These are phyloP conservation scores for Eumacrocentrus americanus DNA, from an alignment of 2,888 invertebrate species.

Conservation along the genomic window DNA sequence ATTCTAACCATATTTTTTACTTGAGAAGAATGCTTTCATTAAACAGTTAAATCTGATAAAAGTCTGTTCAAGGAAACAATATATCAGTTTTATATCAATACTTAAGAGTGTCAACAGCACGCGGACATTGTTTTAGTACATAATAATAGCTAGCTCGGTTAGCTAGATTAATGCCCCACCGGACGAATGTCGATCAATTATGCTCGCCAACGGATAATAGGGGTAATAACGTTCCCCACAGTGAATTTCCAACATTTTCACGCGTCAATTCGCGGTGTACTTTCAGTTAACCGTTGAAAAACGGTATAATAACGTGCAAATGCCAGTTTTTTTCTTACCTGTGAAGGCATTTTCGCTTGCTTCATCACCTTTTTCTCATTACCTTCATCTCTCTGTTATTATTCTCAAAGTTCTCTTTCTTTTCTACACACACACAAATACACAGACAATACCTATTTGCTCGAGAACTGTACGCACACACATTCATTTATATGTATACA, in stretches of 20 bases:
- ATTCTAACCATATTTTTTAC: not conserved
- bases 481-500: not conserved
- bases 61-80: not conserved
- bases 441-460: too few relatives aligned
- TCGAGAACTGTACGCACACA: not conserved
- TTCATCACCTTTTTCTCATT: not conserved
- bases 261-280: conserved; percentile 27
- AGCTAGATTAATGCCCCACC: conserved; percentile 7
- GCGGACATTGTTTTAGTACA: conserved; percentile 18
- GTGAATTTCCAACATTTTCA: conserved; percentile 27
- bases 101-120: conserved; percentile 15
- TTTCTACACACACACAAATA: not conserved
- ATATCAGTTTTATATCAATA: not conserved
- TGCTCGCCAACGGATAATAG: conserved; percentile 23
- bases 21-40: not conserved
- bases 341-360: not conserved
- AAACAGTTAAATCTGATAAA: not conserved
- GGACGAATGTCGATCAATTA: conserved; percentile 29
- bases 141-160: conserved; percentile 15
- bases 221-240: conserved; percentile 23
- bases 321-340: not conserved
- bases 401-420: not conserved
- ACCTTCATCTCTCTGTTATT: not conserved
- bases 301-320: conserved; percentile 3
- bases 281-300: conserved; percentile 24